phyloP scores from a whole-genome alignment of 2,888 invertebrate species.

The Erebia ligea region DNA sequence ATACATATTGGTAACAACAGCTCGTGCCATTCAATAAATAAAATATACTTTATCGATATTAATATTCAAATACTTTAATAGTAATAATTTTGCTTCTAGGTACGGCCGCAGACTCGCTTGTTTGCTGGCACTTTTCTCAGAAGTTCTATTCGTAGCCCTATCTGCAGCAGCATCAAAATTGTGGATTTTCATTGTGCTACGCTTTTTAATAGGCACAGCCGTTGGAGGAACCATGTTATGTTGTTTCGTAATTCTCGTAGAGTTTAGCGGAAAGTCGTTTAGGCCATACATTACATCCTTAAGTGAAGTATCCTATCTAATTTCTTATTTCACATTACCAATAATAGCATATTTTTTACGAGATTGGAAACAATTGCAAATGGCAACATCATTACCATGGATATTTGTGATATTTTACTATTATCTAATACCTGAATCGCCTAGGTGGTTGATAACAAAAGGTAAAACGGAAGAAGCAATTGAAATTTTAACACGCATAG shows the following conservation, averaged over 20 bases:
- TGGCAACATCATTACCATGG: slow-evolving; percentile 81
- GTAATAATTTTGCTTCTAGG: slow-evolving; percentile 61
- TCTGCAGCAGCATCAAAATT: slow-evolving; percentile 83
- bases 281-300: slow-evolving; percentile 81
- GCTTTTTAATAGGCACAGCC: slow-evolving; percentile 83
- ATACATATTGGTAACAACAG: too few species aligned
- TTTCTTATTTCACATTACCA: slow-evolving; percentile 81
- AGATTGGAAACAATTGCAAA: slow-evolving; percentile 84
- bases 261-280: slow-evolving; percentile 82
- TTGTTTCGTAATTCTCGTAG: slow-evolving; percentile 85
- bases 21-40: too few species aligned
- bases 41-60: too few species aligned
- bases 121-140: slow-evolving; percentile 80
- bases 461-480: slow-evolving; percentile 85
- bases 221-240: slow-evolving; percentile 87
- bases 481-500: slow-evolving; percentile 85
- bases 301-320: slow-evolving; percentile 80
- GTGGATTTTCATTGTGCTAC: slow-evolving; percentile 82
- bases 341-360: slow-evolving; percentile 83
- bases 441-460: slow-evolving; percentile 89
- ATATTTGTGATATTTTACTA: slow-evolving; percentile 83
- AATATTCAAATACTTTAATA: too few species aligned
- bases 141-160: slow-evolving; percentile 79
- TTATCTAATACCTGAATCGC: slow-evolving; percentile 90
- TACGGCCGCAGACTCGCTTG: slow-evolving; percentile 85